Conservation (phyloP, 2,888 invertebrate species). For the Darwinula stevensoni region DNA sequence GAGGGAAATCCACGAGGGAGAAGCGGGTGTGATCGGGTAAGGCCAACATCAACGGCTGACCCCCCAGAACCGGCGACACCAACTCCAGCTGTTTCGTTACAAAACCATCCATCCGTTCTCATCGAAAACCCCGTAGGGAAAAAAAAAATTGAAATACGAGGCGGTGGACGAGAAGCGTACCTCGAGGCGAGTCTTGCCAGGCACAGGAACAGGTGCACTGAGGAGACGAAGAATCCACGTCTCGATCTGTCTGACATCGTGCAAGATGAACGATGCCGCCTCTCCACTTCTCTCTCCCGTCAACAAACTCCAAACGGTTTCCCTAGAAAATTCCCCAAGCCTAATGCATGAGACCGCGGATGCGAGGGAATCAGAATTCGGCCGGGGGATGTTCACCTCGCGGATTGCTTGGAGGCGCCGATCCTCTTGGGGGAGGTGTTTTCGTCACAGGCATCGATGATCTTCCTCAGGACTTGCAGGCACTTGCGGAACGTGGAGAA, state of each 20-base stretch:
- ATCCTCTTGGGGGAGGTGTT: constrained; percentile 60
- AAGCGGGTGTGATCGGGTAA: constrained; percentile 93
- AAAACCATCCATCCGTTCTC: not conserved
- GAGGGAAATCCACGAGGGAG: constrained; percentile 82
- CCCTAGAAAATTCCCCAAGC: constrained; percentile 26
- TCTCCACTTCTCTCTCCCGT: constrained; percentile 34
- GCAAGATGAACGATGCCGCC: constrained; percentile 42
- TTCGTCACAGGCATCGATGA: constrained; percentile 94
- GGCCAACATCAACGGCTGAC: constrained; percentile 55
- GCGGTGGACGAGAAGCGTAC: constrained; percentile 13
- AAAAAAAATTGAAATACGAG: not conserved
- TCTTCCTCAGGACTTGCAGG: constrained; percentile 69
- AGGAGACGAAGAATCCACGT: constrained; percentile 90
- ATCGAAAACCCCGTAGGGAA: not conserved
- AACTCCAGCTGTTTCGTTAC: constrained; percentile 33
- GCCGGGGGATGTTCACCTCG: constrained; percentile 38
- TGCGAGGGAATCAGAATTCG: not conserved
- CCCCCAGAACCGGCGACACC: constrained; percentile 50
- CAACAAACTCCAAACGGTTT: constrained; percentile 85
- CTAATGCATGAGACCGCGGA: not conserved
- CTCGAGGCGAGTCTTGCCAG: constrained; percentile 64
- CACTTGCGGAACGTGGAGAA: constrained; percentile 95
- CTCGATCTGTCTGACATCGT: constrained; percentile 91
- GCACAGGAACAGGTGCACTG: constrained; percentile 91
- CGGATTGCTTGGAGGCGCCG: constrained; percentile 55